phyloP scores from a whole-genome alignment of 2,797 vertebrate species.

The Rhyacichthys aspro region DNA sequence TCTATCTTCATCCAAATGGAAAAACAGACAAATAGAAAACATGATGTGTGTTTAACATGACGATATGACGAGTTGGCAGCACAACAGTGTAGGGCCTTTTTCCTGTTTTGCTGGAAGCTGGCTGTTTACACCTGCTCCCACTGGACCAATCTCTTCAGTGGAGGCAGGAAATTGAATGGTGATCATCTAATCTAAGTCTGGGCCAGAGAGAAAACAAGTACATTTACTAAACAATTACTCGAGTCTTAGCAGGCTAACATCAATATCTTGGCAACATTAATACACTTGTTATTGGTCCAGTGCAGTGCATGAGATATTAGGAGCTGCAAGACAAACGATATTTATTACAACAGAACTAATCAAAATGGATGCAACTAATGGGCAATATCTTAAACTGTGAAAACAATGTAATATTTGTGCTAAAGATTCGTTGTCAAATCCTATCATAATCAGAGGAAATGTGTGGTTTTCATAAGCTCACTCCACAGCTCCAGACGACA shows the following conservation, averaged over 20 bases:
- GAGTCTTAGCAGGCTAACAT: neutral
- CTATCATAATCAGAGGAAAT: neutral
- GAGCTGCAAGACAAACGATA: too few species aligned
- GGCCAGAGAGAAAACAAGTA: conserved; percentile 4
- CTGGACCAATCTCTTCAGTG: neutral
- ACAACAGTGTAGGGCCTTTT: neutral
- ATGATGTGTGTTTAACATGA: neutral
- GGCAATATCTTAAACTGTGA: too few species aligned
- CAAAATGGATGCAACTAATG: too few species aligned
- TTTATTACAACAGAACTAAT: too few species aligned
- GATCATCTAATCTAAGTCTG: conserved; percentile 11
- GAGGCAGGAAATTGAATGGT: conserved; percentile 5
- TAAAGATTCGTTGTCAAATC: too few species aligned
- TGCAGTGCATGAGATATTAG: too few species aligned
- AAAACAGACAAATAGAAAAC: neutral
- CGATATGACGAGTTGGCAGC: neutral
- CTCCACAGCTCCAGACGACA: conserved; percentile 38
- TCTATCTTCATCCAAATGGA: conserved; percentile 5
- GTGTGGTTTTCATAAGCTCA: conserved; percentile 16
- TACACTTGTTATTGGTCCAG: neutral
- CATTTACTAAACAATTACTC: neutral
- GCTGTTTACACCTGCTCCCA: conserved; percentile 10
- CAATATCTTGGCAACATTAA: neutral
- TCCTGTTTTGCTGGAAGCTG: conserved; percentile 8
- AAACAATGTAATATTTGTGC: too few species aligned